Percentiles rank a stretch among this genome's conserved stretches.
Conservation (phyloP, 2,797 vertebrate genomes). For the Diplodus puntazzo region DNA sequence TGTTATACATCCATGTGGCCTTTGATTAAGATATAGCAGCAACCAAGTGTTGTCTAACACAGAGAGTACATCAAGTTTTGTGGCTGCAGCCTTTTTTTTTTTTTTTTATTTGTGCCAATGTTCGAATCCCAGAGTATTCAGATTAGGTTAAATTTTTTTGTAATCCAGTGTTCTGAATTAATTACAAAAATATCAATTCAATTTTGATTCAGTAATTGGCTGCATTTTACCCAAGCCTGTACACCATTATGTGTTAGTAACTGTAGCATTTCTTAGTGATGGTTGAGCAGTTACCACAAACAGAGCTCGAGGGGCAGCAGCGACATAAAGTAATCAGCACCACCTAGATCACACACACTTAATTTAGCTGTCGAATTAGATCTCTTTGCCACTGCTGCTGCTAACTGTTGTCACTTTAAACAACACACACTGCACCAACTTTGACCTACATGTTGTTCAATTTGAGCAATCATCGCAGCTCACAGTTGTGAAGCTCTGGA, state of each 20-base stretch:
- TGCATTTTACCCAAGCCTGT: no score
- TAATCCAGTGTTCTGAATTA: no score
- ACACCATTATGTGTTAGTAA: background rate
- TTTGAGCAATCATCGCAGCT: background rate
- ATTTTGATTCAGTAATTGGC: no score
- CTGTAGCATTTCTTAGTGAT: background rate
- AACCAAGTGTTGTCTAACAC: no score
- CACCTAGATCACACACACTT: constrained; percentile 13
- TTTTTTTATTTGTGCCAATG: no score
- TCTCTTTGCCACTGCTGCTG: background rate
- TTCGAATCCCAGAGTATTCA: no score
- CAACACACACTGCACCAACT: background rate
- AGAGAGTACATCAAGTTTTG: no score
- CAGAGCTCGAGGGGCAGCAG: constrained; percentile 9
- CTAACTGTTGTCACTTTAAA: constrained; percentile 12
- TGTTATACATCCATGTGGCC: no score
- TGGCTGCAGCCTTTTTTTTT: no score
- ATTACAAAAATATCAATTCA: background rate
- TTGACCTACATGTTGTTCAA: background rate
- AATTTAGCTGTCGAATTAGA: background rate
- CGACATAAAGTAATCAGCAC: constrained; percentile 17
- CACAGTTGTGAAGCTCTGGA: constrained; percentile 4
- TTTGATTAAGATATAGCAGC: no score
- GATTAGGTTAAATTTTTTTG: no score
- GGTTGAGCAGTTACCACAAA: constrained; percentile 20